These are phyloP conservation scores for Psittacula cyanocephala DNA, from an alignment of 2,113 vertebrate species.

Conservation along the genomic window DNA sequence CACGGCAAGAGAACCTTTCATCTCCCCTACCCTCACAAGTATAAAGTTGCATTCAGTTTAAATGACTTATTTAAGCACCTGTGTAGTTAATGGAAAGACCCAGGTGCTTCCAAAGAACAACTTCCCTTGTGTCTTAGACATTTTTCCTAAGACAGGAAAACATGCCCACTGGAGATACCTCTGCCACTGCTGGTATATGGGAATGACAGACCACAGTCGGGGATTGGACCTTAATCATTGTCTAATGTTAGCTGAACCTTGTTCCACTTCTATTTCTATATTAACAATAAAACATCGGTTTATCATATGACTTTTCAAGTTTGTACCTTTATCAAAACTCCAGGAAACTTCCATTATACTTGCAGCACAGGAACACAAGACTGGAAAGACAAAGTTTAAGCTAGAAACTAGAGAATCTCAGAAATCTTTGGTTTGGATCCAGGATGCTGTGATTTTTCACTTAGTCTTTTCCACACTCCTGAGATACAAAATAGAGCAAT, in stretches of 20 bases:
- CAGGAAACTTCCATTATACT: neutral
- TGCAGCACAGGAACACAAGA: neutral
- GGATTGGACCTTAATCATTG: neutral
- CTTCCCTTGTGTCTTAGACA: neutral
- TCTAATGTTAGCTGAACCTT: neutral
- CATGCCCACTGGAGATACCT: neutral
- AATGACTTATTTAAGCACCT: neutral
- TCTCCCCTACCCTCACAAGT: neutral
- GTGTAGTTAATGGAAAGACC: neutral
- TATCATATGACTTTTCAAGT: neutral
- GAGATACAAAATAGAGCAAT: rapidly evolving
- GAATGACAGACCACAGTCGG: neutral
- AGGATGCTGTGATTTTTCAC: neutral
- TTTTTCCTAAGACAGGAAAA: neutral
- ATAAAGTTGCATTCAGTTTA: neutral
- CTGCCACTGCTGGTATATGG: neutral
- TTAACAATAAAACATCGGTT: neutral
- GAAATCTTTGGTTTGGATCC: neutral
- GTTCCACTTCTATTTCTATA: neutral
- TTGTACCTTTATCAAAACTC: neutral
- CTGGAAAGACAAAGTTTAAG: neutral
- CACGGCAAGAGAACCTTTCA: neutral
- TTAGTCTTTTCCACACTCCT: neutral
- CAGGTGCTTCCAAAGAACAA: neutral
- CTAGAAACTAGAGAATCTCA: neutral